Evolutionary conservation across 2,797 vertebrate species (phyloP), one percentile per base, ranked within the genome.

Genomic region (Carcharodon carcharias): DNA sequence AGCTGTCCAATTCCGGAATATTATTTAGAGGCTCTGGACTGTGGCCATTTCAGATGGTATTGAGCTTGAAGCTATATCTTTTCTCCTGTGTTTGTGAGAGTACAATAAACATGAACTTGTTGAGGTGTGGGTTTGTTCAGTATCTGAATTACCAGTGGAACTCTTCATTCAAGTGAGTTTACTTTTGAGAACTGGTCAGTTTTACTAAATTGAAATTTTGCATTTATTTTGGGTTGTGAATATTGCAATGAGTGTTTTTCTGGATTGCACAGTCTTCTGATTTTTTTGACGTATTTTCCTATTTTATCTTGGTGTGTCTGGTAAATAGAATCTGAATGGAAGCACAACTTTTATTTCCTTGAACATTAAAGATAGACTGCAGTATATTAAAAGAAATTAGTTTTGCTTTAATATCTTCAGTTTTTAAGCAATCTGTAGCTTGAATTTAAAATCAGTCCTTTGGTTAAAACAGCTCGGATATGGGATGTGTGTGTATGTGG

Each of bases 61-160:
- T 14, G 67, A 73, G 50, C 69, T 77, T 56, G 18, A 73, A 95
- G 28, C 69, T 77, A 40, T 4, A 35, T 45, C 1, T 71, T 65
- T 63, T 28, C 65, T 26, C 18, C 12, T 21, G 28, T 56, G 35
- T 77, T 58, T 95, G 94, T 56, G 69, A 73, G 50, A 35, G 31
- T 77, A 56, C 11, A 95, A 21, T 77, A 95, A 92, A n/a, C 12
- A 95, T 95, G 94, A 95, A 12, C 50, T 40, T 95, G 35, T 77
- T 95, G 67, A 95, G 50, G 50, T 77, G 0, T 77, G 94, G 50
- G 50, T 95, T 95, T 77, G 28, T 73, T 77, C 69, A 21, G 50
- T 77, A 73, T 58, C 67, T 77, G 69, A 73, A 56, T 77, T 95
- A 35, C 69, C 94, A 95, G 50, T 95, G 69, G 67, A 95, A 77